These are phyloP conservation scores for Gephyroberyx darwinii DNA, from an alignment of 2,797 vertebrate genomes.

Conservation along the genomic window DNA sequence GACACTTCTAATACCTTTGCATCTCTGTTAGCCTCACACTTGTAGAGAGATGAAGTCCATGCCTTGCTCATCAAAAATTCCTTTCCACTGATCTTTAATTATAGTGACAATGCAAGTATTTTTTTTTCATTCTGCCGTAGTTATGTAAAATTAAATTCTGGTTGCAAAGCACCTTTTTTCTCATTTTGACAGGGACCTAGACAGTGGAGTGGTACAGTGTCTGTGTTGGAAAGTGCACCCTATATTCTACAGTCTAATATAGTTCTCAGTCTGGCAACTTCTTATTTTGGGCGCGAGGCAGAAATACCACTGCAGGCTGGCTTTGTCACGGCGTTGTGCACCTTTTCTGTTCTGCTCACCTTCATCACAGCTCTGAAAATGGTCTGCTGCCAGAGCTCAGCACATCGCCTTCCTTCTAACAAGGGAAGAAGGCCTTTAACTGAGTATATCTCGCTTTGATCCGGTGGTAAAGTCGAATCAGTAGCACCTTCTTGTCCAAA, in stretches of 20 bases:
- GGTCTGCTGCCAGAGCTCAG: too few relatives aligned
- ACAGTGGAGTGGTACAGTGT: too few relatives aligned
- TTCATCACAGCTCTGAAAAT: too few relatives aligned
- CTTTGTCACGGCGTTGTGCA: too few relatives aligned
- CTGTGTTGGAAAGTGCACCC: too few relatives aligned
- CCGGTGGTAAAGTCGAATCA: neutral
- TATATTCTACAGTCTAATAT: too few relatives aligned
- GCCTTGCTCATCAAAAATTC: slow-evolving; percentile 5
- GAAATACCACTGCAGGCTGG: too few relatives aligned
- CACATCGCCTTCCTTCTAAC: neutral
- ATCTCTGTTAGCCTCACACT: slow-evolving; percentile 27
- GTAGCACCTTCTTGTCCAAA: neutral
- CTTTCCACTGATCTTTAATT: slow-evolving; percentile 9
- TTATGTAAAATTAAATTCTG: too few relatives aligned
- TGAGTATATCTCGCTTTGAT: neutral
- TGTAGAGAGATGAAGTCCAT: slow-evolving; percentile 13
- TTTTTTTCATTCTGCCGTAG: neutral
- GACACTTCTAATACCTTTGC: slow-evolving; percentile 54
- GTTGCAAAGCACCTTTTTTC: neutral
- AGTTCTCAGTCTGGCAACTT: too few relatives aligned
- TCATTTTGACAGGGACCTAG: neutral
- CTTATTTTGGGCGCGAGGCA: too few relatives aligned
- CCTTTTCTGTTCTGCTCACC: too few relatives aligned
- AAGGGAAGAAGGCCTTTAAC: neutral
- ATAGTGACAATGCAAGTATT: neutral